These are phyloP conservation scores for Bombus picipes DNA, from an alignment of 1,140 invertebrate species.

Conservation along the genomic window DNA sequence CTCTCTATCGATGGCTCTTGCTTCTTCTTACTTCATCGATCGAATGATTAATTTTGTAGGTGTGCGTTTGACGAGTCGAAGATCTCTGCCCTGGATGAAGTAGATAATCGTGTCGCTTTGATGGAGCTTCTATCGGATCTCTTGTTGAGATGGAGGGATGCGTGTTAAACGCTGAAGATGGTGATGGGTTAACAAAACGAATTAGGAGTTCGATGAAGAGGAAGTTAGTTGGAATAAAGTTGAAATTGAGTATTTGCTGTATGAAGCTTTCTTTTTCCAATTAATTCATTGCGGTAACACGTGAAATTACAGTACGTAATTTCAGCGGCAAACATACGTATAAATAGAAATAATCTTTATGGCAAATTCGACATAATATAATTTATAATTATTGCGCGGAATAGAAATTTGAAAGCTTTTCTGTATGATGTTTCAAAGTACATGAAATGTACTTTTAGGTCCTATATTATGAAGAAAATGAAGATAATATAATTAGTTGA, in stretches of 20 bases:
- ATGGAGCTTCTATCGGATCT: not conserved
- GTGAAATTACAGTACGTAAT: no score
- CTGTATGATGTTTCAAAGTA: not conserved
- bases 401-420: not conserved
- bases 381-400: not conserved
- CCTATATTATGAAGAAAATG: no score
- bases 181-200: not conserved
- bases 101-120: not conserved
- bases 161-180: not conserved
- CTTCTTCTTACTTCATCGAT: slow-evolving; percentile 2
- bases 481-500: no score
- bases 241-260: no score
- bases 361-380: not conserved
- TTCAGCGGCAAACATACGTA: no score
- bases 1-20: not conserved
- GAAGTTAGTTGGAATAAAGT: not conserved
- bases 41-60: slow-evolving; percentile 40
- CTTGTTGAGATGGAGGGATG: not conserved
- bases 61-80: slow-evolving; percentile 15
- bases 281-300: no score
- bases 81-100: not conserved
- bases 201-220: not conserved
- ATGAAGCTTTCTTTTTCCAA: no score
- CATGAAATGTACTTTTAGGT: not conserved
- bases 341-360: not conserved